Conservation (phyloP, 1,140 invertebrate species). For the Drosophila tsacasi region DNA sequence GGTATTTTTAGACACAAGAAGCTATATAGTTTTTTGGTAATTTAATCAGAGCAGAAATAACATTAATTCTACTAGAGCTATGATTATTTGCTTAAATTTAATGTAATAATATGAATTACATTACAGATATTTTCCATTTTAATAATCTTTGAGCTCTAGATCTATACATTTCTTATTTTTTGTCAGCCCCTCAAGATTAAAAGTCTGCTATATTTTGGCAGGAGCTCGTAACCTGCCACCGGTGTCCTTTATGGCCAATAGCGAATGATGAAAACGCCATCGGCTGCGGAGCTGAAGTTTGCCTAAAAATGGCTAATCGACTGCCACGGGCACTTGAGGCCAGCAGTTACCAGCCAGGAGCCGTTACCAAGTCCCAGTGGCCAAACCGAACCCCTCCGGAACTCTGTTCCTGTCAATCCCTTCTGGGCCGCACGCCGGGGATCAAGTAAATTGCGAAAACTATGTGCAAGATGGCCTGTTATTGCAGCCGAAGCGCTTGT, state of each 20-base stretch:
- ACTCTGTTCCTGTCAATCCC: constrained; percentile 8
- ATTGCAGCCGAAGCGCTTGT: constrained; percentile 84
- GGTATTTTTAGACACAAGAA: neutral
- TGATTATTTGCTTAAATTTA: neutral
- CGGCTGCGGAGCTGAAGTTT: constrained; percentile 30
- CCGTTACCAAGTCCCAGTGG: constrained; percentile 12
- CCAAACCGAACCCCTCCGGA: constrained; percentile 5
- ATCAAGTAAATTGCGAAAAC: constrained; percentile 85
- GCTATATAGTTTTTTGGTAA: neutral
- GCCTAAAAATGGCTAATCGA: constrained; percentile 79
- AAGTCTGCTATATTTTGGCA: constrained; percentile 23
- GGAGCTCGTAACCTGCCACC: constrained; percentile 47
- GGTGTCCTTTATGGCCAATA: constrained; percentile 68
- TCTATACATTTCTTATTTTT: neutral
- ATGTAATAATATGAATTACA: neutral
- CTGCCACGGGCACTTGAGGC: constrained; percentile 72
- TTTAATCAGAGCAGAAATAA: neutral
- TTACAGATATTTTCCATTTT: neutral
- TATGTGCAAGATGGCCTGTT: constrained; percentile 85
- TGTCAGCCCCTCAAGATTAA: neutral
- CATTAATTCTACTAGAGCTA: neutral
- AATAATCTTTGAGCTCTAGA: neutral
- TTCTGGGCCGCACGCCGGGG: constrained; percentile 53
- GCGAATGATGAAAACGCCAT: constrained; percentile 73
- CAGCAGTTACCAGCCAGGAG: constrained; percentile 64